Evolutionary conservation across 2,888 invertebrate species (phyloP), one percentile per base, ranked within the genome.

Genomic region (Thalpophila matura): DNA sequence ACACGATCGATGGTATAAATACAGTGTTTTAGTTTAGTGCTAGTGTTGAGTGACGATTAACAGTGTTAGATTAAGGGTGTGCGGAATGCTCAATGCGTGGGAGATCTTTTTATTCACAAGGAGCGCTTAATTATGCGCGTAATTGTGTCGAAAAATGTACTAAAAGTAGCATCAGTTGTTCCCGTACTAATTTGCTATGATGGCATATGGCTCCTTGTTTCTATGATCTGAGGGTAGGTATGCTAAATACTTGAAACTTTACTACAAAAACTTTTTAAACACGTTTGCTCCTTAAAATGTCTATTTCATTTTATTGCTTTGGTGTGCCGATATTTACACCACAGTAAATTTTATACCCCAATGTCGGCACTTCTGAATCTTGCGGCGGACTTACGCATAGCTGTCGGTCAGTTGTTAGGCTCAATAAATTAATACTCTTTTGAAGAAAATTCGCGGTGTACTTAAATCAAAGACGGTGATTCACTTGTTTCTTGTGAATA

Each of bases 301-400:
- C 20, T n/a, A 12, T 33, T 42, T 38, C 7, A 45, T 45, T 57
- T 60, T 53, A 60, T 10, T 35, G 24, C 40, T 33, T 46, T 68
- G 72, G 74, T n/a, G 3, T 16, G 9, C 24, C 2, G 57, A 57
- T 81, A 78, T 80, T 84, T 83, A 83, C 85, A 73, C 72, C 80
- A 80, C 80, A 75, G 49, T 77, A 72, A 76, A 79, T 61, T 57
- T 72, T 61, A 79, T 63, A 63, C 35, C 43, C 40, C 7, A 22
- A 16, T 4, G 74, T 24, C 74, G 51, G 68, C 58, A 50, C 74
- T 57, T 40, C 68, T 57, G 68, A 31, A 33, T 65, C 33, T 55
- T 12, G 33, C 31, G 4, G 9, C 6, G 49, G 50, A 22, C 24
- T 24, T 10, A 4, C 3, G 5, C 10, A 29, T 5, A 43, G 16